phyloP scores from a whole-genome alignment of 2,113 vertebrate genomes.

The Sula dactylatra region DNA sequence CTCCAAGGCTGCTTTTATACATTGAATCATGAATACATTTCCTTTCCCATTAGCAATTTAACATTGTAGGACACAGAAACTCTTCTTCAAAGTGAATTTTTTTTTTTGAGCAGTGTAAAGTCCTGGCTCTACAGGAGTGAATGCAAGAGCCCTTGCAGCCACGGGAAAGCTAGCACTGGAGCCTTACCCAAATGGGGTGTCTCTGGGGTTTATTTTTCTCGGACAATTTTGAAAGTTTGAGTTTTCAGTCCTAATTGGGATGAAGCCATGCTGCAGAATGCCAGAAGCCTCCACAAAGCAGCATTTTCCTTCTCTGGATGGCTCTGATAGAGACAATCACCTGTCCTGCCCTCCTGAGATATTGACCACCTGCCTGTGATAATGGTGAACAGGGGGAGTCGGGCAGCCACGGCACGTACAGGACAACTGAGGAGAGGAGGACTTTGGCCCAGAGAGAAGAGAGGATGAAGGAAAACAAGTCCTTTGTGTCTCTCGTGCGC shows the following conservation, averaged over 20 bases:
- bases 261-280: background rate
- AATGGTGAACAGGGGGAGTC: fast-evolving
- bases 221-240: background rate
- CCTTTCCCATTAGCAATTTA: constrained; percentile 33
- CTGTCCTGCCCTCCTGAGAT: background rate
- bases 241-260: background rate
- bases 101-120: background rate
- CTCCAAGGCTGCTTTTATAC: background rate
- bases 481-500: background rate
- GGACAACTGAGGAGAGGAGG: background rate
- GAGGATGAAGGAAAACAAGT: background rate
- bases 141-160: background rate
- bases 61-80: background rate
- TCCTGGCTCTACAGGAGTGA: background rate
- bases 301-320: background rate
- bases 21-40: constrained; percentile 4
- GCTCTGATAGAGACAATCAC: background rate
- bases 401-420: background rate
- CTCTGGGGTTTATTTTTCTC: background rate
- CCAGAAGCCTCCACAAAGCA: background rate
- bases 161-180: background rate
- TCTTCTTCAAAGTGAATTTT: background rate
- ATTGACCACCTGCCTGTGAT: background rate
- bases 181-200: background rate
- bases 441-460: background rate